These are phyloP conservation scores for Dicerorhinus sumatrensis DNA, from an alignment of 2,113 vertebrate genomes.

Conservation along the genomic window DNA sequence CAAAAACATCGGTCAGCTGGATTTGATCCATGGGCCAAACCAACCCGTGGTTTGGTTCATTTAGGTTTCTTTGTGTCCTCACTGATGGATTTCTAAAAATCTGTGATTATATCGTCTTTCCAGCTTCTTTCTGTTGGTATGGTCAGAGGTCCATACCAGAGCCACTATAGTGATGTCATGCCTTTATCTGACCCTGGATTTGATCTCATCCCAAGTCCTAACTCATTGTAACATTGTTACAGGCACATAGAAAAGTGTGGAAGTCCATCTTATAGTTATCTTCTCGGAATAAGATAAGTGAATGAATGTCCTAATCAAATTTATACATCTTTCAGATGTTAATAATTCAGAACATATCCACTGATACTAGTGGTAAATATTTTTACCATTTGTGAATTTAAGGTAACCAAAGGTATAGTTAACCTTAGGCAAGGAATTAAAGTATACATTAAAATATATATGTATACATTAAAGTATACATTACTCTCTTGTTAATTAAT, in stretches of 20 bases:
- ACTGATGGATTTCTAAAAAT: neutral
- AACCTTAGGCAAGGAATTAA: neutral
- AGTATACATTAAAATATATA: neutral
- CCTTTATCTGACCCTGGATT: neutral
- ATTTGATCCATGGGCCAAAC: neutral
- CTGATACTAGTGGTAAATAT: neutral
- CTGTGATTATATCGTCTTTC: neutral
- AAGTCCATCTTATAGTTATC: neutral
- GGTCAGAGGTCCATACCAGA: neutral
- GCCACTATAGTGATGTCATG: neutral
- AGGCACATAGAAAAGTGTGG: neutral
- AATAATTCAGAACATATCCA: neutral
- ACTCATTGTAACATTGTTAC: neutral
- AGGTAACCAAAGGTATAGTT: neutral
- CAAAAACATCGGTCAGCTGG: neutral
- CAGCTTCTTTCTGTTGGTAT: neutral
- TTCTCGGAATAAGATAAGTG: neutral
- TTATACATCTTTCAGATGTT: neutral
- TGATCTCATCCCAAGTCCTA: neutral
- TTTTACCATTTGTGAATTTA: constrained; percentile 24
- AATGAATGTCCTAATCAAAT: neutral
- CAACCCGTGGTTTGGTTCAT: neutral
- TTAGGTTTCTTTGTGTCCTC: neutral
- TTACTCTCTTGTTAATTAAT: constrained; percentile 6
- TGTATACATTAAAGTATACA: neutral